Conservation (phyloP, 1,140 invertebrate species). For the Hylaeus anthracinus region DNA sequence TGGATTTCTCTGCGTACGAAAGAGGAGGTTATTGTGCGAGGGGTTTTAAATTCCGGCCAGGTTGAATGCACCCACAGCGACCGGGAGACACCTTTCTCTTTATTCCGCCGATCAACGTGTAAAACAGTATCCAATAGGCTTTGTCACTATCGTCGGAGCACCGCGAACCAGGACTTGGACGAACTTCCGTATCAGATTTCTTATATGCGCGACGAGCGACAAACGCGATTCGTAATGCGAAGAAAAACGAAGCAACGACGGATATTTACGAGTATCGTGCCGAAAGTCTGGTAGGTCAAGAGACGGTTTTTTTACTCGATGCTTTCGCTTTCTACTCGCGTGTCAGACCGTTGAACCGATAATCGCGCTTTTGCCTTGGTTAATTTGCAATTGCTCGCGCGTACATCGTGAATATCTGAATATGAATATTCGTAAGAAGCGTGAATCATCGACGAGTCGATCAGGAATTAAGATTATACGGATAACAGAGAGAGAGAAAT, state of each 20-base stretch:
- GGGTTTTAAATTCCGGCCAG: slow-evolving; percentile 74
- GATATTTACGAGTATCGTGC: no score
- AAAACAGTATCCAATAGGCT: slow-evolving; percentile 42
- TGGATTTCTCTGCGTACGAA: slow-evolving; percentile 71
- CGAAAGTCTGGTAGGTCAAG: slow-evolving; percentile 11
- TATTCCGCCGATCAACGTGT: background rate
- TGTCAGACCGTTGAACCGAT: background rate
- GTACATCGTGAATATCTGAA: no score
- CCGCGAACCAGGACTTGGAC: background rate
- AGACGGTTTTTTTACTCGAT: background rate
- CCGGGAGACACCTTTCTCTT: slow-evolving; percentile 21
- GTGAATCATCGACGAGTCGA: no score
- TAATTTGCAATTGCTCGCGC: background rate
- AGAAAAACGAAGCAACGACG: background rate
- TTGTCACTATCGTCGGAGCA: slow-evolving; percentile 22
- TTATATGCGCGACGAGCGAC: background rate
- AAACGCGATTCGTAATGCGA: background rate
- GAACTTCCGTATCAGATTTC: slow-evolving; percentile 13
- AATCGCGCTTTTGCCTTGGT: background rate
- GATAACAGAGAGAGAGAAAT: slow-evolving; percentile 15
- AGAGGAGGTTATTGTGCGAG: slow-evolving; percentile 69
- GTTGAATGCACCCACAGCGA: slow-evolving; percentile 74
- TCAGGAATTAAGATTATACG: no score
- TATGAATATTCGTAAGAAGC: no score
- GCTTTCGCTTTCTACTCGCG: background rate